A percentile compares a stretch with the other conserved stretches of the same genome.
These are phyloP conservation scores for Amphibalanus amphitrite DNA, from an alignment of 1,140 invertebrate genomes.

Conservation along the genomic window DNA sequence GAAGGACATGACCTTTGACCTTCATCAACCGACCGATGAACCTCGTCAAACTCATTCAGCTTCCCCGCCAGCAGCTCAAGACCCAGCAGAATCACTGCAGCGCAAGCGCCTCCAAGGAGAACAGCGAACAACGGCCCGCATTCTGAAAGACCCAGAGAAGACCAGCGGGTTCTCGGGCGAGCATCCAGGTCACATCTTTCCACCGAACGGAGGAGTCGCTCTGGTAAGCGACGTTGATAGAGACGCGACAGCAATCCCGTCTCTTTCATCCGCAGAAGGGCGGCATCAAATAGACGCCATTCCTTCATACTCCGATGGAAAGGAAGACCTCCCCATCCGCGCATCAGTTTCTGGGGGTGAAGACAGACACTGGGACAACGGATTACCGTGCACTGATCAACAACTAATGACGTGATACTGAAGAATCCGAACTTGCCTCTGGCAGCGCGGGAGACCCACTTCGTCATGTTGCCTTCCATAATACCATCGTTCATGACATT, in stretches of 20 bases:
- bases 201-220: background rate
- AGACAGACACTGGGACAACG: background rate
- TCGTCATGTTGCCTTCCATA: background rate
- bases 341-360: background rate
- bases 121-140: background rate
- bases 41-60: too few species aligned
- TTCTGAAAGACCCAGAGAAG: background rate
- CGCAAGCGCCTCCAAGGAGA: background rate
- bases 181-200: background rate
- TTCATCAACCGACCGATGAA: too few species aligned
- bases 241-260: background rate
- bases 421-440: background rate
- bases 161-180: background rate
- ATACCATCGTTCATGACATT: background rate
- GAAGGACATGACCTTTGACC: too few species aligned
- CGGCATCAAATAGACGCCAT: background rate
- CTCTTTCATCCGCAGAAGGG: background rate
- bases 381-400: background rate
- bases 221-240: background rate
- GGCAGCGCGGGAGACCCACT: background rate
- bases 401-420: background rate
- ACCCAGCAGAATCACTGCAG: background rate
- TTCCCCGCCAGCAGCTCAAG: background rate
- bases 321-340: background rate
- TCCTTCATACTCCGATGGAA: background rate